Conservation (phyloP, 2,797 vertebrate genomes). For the Ataeniobius toweri region DNA sequence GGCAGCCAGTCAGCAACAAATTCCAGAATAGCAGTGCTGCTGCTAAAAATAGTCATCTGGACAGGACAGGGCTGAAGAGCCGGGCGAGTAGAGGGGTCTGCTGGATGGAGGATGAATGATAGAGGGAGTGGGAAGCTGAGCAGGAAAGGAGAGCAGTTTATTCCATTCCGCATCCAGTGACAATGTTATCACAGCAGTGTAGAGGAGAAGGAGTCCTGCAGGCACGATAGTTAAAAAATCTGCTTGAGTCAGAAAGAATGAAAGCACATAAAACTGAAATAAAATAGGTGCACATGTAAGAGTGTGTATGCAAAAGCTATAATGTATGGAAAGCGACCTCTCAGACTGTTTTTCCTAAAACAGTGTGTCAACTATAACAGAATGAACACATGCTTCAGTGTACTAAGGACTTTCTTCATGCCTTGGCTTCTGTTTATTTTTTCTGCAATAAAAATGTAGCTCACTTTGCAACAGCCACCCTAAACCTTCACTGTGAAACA, state of each 20-base stretch:
- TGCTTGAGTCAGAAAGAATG: constrained; percentile 40
- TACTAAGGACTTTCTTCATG: constrained; percentile 65
- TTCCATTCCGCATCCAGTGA: constrained; percentile 76
- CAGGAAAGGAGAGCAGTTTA: constrained; percentile 68
- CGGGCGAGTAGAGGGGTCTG: constrained; percentile 45
- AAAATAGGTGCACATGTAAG: constrained; percentile 40
- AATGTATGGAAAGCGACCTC: constrained; percentile 42
- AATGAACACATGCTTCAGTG: constrained; percentile 67
- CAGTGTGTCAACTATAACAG: constrained; percentile 68
- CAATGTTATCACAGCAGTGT: constrained; percentile 78
- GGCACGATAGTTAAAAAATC: constrained; percentile 58
- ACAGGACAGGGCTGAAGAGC: constrained; percentile 69
- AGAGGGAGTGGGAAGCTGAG: constrained; percentile 60
- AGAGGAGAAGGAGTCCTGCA: constrained; percentile 72
- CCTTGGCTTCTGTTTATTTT: constrained; percentile 75
- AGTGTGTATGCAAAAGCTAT: constrained; percentile 25
- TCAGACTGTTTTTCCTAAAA: constrained; percentile 66
- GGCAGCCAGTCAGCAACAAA: constrained; percentile 90
- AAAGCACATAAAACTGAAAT: constrained; percentile 29
- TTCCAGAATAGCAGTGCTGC: constrained; percentile 91
- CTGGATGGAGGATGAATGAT: constrained; percentile 66
- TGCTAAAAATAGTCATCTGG: constrained; percentile 84
- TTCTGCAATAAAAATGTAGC: constrained; percentile 71
- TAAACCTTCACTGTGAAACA: constrained; percentile 71
- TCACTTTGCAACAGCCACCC: constrained; percentile 75